A percentile compares a stretch with the other conserved stretches of the same genome.
Conservation (phyloP, 2,797 vertebrate species). For the Alca torda region DNA sequence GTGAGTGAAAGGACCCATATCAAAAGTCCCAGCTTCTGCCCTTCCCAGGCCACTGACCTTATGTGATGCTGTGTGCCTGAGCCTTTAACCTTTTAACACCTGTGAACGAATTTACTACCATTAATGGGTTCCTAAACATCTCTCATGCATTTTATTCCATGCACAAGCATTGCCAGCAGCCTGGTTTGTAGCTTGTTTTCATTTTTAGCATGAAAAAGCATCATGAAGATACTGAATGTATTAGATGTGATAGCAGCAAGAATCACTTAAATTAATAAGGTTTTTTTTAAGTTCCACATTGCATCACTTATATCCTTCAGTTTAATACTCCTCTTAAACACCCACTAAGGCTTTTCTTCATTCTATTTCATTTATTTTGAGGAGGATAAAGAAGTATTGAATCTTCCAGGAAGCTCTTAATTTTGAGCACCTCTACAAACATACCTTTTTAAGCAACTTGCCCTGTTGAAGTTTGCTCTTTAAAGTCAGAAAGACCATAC, state of each 20-base stretch:
- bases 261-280: not conserved
- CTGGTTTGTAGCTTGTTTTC: not conserved
- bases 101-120: not conserved
- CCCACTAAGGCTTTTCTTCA: not conserved
- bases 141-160: not conserved
- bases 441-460: not conserved
- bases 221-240: not conserved
- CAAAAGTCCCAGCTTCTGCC: not conserved
- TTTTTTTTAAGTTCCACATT: not conserved
- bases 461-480: not conserved
- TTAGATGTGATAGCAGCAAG: not conserved
- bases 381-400: not conserved
- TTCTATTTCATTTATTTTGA: not conserved
- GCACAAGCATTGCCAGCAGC: not conserved
- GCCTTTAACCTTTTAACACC: not conserved
- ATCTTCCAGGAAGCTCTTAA: not conserved
- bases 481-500: not conserved
- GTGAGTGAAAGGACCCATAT: not conserved
- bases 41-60: not conserved
- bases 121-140: not conserved
- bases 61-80: rapidly evolving
- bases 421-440: not conserved
- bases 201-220: constrained; percentile 40
- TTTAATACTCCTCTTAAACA: not conserved
- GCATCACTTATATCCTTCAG: not conserved